Base-by-base conservation (phyloP, 2,888 invertebrate genomes). In the Diadegma fenestrale region DNA sequence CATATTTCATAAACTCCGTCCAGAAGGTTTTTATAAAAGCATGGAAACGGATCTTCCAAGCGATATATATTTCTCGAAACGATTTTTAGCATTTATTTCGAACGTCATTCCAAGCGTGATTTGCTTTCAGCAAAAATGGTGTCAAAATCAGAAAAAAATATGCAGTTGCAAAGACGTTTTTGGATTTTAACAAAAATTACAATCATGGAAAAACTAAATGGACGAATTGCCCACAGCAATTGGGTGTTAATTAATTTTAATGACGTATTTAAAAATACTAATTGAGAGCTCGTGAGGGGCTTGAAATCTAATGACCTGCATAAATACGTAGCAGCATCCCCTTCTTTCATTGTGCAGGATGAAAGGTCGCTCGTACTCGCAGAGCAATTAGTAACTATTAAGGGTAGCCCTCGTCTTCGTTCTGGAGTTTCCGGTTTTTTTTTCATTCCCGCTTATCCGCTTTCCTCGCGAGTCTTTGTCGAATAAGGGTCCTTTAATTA, bases 341-440 rank as follows among this genome's bases (percentile, higher is more conserved):
- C 4, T 26, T 10, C 22, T 30, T 3, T 66, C 22, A 14, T 66
- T n/a, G 30, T 14, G 19, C 22, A 54, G 30, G 37, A 72, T 19
- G 37, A 64, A 76, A 64, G 64, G 33, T 76, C 37, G 37, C 72
- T 37, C 72, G 33, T 72, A 19, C 54, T 54, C 72, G 26, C 63
- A 33, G 33, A 33, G 48, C 64, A 64, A 76, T 76, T 64, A 64
- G 76, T 64, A 30, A 48, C 51, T 48, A 45, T 76, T 48, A 64
- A 76, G 45, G 43, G 45, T 63, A 19, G 45, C 10, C 69, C 30
- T 51, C 14, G 30, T 72, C 37, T 58, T 58, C 22, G 63, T 71
- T 51, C 71, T 26, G 8, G 17, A 43, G 26, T 71, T 43, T 30
- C 19, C 6, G 30, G 30, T 33, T 17, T 41, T 58, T 64, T 64